Evolutionary conservation across 2,113 vertebrate genomes (phyloP).

Genomic region (Corythornis madagascariensis): DNA sequence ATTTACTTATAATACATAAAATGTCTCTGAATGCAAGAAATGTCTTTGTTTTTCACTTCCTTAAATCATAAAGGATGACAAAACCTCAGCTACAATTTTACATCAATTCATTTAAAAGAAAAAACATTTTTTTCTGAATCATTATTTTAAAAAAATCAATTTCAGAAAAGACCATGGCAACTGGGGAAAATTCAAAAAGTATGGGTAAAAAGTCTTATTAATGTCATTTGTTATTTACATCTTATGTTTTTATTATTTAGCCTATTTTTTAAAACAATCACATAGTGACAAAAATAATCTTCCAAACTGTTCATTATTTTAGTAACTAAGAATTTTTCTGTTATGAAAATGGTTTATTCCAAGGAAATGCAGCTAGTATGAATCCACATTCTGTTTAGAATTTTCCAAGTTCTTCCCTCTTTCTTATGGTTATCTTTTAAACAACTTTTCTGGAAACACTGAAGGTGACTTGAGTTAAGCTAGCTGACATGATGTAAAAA

Average conservation of each 20-base stretch:
- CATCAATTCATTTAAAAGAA: background rate
- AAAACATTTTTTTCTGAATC: background rate
- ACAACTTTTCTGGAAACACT: background rate
- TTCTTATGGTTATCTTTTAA: background rate
- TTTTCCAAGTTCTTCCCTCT: background rate
- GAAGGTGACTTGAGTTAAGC: background rate
- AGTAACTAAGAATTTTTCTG: background rate
- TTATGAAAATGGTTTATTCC: background rate
- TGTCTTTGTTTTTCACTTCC: background rate
- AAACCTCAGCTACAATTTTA: background rate
- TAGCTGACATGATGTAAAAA: rapidly evolving
- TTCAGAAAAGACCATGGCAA: background rate
- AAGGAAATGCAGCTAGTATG: background rate
- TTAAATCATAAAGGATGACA: background rate
- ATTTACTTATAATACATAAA: background rate
- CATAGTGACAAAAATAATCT: background rate
- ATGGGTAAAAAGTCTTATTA: background rate
- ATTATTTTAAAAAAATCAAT: background rate
- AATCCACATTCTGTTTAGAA: background rate
- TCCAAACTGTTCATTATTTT: background rate
- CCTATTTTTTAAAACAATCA: background rate
- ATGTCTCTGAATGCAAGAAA: background rate
- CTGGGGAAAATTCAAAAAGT: background rate
- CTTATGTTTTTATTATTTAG: background rate
- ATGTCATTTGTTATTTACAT: background rate